Base-by-base conservation (phyloP, 2,113 vertebrate genomes). In the Puntigrus tetrazona region DNA sequence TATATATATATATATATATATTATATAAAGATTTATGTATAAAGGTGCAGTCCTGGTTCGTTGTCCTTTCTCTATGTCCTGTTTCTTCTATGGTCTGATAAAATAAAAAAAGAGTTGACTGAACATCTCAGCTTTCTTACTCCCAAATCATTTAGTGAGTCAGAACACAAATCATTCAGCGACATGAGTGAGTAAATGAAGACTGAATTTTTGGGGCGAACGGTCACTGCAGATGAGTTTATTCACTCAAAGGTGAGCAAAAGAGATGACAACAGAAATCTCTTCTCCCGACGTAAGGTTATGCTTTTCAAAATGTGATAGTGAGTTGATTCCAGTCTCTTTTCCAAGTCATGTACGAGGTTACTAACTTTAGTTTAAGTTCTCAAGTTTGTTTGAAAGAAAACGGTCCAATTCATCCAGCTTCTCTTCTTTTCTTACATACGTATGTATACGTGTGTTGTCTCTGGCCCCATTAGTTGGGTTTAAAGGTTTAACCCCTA, bases 401-500 rank as follows among this genome's bases (percentile, higher is more conserved):
- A 50, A 75, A 72, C 38, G 3, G 5, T 43, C 0, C n/a, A 43
- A 72, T 14, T 6, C 25, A 72, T 72, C 6, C 73, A 75, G 31
- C 75, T 78, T 57, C 20, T 11, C 4, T 55, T 78, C 20, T 38
- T 38, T 57, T 55, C 31, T 57, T 29, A 20, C 10, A 50, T 29
- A 20, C 10, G 31, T 29, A 31, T 78, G 78, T 81, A 79, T 86
- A 59, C 88, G 89, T 91, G 90, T 91, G 89, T 88, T 91, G 88
- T 90, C 79, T 83, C 88, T 88, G 82, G 90, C 90, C 45, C 92
- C 88, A 94, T 94, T 93, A 93, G 92, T 90, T 87, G 86, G 90
- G 91, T 93, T 94, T 93, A 94, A 93, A 92, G 92, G 91, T 94
- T 94, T 93, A 94, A 94, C 92, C 93, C 90, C 92, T 85, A 89